Base-by-base conservation (phyloP, 2,113 vertebrate species). In the Pterocles burchelli region DNA sequence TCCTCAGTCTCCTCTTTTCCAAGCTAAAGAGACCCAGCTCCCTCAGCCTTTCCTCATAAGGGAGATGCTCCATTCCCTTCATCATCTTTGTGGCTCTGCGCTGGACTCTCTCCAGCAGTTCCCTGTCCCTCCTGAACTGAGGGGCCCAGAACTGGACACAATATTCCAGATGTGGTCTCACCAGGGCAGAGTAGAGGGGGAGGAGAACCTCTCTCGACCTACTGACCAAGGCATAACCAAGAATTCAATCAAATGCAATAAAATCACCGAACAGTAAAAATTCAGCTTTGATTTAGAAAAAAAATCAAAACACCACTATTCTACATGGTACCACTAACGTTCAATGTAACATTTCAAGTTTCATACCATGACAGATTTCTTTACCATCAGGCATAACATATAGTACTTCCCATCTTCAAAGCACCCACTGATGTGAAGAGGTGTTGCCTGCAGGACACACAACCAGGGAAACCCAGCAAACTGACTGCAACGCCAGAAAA, bases 311-410 rank as follows among this genome's bases (percentile, higher is more conserved):
- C 17, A 21, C 10, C 28, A 17, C 29, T 63, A 14, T 17, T 86
- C 29, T 17, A 28, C 25, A 29, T 6, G 16, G 31, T 73, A 62
- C 26, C 55, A 61, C 31, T 38, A 48, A 45, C 38, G 29, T 52
- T n/a, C 79, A 59, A 5, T 11, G 17, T 6, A 45, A n/a, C 6
- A 6, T 52, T n/a, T 48, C 29, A 90, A 63, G 43, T 34, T 84
- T 63, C 34, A 59, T 21, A 86, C 36, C 21, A 15, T 21, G 18
- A 4, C 52, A 67, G 18, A 58, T 74, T 74, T 77, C 46, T 80
- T 68, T 52, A 71, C 38, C 4, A 3, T 17, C 49, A 9, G 0
- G 1, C 59, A n/a, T 4, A 2, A 66, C 4, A 7, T n/a, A 14
- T 5, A 41, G 45, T 25, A 54, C 34, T 49, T 77, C 21, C 18